phyloP scores from a whole-genome alignment of 2,888 invertebrate species.

The Cephalotes varians region DNA sequence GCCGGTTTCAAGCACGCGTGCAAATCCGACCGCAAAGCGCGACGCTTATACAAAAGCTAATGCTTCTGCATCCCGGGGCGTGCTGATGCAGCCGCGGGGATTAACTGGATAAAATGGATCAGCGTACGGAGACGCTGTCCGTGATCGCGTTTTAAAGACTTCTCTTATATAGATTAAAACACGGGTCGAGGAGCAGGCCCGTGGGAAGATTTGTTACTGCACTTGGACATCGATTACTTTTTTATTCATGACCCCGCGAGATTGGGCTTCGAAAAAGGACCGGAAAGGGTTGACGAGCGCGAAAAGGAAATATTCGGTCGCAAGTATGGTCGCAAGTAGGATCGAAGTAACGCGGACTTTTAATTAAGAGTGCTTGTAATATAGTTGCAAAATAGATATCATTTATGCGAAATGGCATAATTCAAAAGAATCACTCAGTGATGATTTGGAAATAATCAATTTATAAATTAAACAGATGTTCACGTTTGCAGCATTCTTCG shows the following conservation, averaged over 20 bases:
- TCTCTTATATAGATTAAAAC: conserved; percentile 51
- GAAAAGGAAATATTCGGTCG: not conserved
- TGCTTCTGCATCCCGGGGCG: conserved; percentile 33
- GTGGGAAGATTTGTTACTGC: conserved; percentile 40
- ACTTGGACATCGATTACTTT: conserved; percentile 38
- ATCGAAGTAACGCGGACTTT: not conserved
- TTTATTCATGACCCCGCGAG: conserved; percentile 41
- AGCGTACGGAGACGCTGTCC: conserved; percentile 32
- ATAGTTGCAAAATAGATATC: not conserved
- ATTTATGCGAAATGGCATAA: not conserved
- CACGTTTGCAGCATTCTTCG: not conserved
- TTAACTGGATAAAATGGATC: conserved; percentile 49
- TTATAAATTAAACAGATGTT: not conserved
- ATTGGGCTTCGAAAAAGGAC: not conserved
- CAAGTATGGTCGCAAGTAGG: not conserved
- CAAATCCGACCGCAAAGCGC: conserved; percentile 38
- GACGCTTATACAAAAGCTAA: conserved; percentile 46
- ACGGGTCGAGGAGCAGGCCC: conserved; percentile 6
- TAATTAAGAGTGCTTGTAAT: conserved; percentile 8
- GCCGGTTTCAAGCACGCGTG: conserved; percentile 30
- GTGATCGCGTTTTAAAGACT: conserved; percentile 51
- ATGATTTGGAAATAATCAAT: not conserved
- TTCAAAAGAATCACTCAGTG: not conserved
- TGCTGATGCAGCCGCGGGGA: conserved; percentile 47
- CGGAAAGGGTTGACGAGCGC: not conserved